Percentiles rank a stretch among this genome's conserved stretches.
Evolutionary conservation across 2,797 vertebrate genomes (phyloP).

Genomic region (Lateolabrax maculatus): DNA sequence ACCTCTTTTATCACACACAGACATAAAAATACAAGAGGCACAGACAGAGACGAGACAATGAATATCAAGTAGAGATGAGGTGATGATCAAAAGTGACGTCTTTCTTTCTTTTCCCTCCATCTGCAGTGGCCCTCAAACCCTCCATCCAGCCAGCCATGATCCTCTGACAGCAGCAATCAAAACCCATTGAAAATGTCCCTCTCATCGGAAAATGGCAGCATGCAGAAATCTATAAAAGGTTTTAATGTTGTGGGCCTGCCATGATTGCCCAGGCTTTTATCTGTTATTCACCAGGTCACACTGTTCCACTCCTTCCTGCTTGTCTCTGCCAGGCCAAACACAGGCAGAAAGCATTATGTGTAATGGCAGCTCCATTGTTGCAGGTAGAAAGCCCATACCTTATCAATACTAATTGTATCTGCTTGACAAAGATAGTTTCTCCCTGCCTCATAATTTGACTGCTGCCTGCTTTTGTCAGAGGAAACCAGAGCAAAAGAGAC

Average conservation of each 20-base stretch:
- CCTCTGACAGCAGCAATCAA: constrained; percentile 80
- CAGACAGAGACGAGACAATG: constrained; percentile 33
- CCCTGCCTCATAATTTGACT: constrained; percentile 61
- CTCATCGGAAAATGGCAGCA: constrained; percentile 77
- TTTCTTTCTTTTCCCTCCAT: constrained; percentile 35
- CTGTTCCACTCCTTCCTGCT: constrained; percentile 49
- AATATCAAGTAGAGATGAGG: constrained; percentile 54
- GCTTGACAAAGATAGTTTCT: constrained; percentile 73
- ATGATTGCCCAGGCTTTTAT: constrained; percentile 83
- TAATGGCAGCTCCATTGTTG: constrained; percentile 67
- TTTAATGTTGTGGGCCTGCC: constrained; percentile 79
- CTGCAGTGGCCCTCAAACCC: constrained; percentile 35
- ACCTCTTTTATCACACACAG: constrained; percentile 15
- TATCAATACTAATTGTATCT: constrained; percentile 83
- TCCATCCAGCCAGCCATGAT: constrained; percentile 49
- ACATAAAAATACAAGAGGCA: constrained; percentile 21
- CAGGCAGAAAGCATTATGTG: constrained; percentile 61
- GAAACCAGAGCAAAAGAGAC: not conserved
- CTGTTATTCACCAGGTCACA: constrained; percentile 81
- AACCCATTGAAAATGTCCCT: constrained; percentile 78
- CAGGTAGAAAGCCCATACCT: constrained; percentile 74
- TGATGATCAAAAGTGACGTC: constrained; percentile 48
- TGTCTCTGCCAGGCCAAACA: constrained; percentile 66
- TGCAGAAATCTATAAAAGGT: constrained; percentile 83
- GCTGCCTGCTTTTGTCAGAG: constrained; percentile 38